These are phyloP conservation scores for Apamea epomidion DNA, from an alignment of 2,888 invertebrate genomes.

Conservation along the genomic window DNA sequence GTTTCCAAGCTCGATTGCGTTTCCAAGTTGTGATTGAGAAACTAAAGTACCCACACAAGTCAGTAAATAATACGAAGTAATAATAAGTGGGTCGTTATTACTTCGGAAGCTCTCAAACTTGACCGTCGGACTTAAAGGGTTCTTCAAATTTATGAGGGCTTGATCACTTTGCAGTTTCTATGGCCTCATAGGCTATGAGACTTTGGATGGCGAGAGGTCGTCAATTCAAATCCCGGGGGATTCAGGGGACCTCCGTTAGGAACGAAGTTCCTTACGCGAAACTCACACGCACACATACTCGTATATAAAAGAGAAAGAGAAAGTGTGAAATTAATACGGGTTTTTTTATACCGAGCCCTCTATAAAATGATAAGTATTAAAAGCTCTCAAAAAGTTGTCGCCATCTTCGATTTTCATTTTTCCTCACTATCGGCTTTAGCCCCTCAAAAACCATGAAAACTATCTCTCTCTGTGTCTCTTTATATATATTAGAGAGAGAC, in stretches of 20 bases:
- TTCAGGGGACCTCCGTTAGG: no score
- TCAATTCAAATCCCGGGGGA: neutral
- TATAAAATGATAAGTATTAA: neutral
- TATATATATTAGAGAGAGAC: no score
- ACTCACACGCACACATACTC: neutral
- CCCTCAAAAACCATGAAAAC: neutral
- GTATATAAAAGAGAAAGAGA: no score
- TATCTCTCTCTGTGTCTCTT: no score
- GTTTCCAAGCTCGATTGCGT: slow-evolving; percentile 15
- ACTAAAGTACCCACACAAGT: slow-evolving; percentile 14
- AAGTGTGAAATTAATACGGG: no score
- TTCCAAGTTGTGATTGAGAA: slow-evolving; percentile 40
- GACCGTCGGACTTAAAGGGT: slow-evolving; percentile 29
- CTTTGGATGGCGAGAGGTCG: neutral
- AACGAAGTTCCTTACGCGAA: neutral
- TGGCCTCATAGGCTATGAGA: neutral
- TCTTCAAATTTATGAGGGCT: slow-evolving; percentile 25
- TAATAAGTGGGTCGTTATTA: slow-evolving; percentile 45
- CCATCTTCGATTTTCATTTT: neutral
- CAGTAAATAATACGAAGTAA: slow-evolving; percentile 43
- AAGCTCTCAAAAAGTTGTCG: neutral
- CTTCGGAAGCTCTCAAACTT: slow-evolving; percentile 43
- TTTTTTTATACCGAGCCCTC: no score
- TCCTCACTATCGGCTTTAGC: neutral
- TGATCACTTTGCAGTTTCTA: slow-evolving; percentile 32